Evolutionary conservation across 2,888 invertebrate genomes (phyloP).

Genomic region (Philereme transversata): DNA sequence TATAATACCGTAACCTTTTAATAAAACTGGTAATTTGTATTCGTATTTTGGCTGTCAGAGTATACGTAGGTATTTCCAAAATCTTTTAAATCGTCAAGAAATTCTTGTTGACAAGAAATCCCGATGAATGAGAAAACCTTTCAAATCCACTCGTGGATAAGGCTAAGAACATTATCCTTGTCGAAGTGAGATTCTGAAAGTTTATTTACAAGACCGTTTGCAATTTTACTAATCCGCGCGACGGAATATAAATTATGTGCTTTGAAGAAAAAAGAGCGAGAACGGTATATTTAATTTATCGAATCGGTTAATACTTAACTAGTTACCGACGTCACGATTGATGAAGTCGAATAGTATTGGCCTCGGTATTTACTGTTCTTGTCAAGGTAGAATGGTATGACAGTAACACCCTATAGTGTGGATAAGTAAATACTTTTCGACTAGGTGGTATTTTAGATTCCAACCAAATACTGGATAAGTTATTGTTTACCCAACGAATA

Average conservation of each 20-base stretch:
- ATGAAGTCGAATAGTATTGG: too few relatives aligned
- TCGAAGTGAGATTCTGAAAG: constrained; percentile 7
- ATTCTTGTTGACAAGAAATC: background rate
- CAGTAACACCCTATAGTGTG: too few relatives aligned
- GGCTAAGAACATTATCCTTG: constrained; percentile 2
- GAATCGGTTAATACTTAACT: too few relatives aligned
- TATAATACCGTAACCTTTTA: constrained; percentile 1
- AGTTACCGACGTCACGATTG: too few relatives aligned
- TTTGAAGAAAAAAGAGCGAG: constrained; percentile 42
- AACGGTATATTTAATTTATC: too few relatives aligned
- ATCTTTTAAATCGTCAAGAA: too few relatives aligned
- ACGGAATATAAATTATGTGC: constrained; percentile 60
- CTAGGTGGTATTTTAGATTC: too few relatives aligned
- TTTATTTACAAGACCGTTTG: constrained; percentile 38
- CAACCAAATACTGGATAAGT: background rate
- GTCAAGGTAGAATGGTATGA: too few relatives aligned
- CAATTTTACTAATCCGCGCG: constrained; percentile 55
- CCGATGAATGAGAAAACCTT: background rate
- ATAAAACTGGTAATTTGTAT: background rate
- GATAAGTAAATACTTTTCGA: too few relatives aligned
- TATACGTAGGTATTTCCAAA: too few relatives aligned
- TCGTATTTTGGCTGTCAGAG: too few relatives aligned
- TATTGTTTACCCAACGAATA: constrained; percentile 17
- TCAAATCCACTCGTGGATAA: constrained; percentile 1
- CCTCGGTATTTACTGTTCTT: too few relatives aligned